phyloP scores from a whole-genome alignment of 2,888 invertebrate species.

The Entomobrya proxima region DNA sequence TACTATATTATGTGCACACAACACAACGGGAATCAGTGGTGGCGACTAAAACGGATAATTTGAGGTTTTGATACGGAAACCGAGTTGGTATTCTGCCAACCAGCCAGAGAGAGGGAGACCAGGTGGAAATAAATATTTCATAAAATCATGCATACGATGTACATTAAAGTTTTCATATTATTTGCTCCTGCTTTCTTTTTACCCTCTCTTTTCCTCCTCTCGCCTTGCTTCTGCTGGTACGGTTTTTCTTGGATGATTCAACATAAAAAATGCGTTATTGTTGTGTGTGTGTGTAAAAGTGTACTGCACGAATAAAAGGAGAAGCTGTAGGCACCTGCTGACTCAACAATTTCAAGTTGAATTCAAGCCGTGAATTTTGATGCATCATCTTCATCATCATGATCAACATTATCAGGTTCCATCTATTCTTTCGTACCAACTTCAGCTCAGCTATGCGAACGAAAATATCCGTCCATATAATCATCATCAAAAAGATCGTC shows the following conservation, averaged over 20 bases:
- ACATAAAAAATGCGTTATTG: neutral
- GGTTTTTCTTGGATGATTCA: conserved; percentile 23
- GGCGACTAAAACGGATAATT: conserved; percentile 64
- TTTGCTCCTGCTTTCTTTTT: conserved; percentile 10
- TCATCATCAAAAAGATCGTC: neutral
- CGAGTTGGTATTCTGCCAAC: conserved; percentile 58
- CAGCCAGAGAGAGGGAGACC: conserved; percentile 18
- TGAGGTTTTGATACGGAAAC: conserved; percentile 65
- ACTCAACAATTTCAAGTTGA: conserved; percentile 67
- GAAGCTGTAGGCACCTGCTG: conserved; percentile 67
- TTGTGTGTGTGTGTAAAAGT: conserved; percentile 4
- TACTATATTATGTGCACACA: neutral
- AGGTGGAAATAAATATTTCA: conserved; percentile 56
- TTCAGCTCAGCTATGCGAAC: neutral
- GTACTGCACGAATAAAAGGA: neutral
- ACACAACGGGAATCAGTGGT: conserved; percentile 50
- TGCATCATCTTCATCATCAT: conserved; percentile 50
- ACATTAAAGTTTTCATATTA: neutral
- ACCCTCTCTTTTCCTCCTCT: neutral
- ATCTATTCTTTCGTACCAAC: neutral
- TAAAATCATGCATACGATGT: neutral
- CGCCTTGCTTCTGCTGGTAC: conserved; percentile 13
- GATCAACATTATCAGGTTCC: conserved; percentile 34
- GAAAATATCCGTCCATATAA: neutral
- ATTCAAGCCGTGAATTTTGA: conserved; percentile 52